Evolutionary conservation across 2,113 vertebrate genomes (phyloP), one percentile per base, ranked within the genome.

Genomic region (Platysteira castanea): DNA sequence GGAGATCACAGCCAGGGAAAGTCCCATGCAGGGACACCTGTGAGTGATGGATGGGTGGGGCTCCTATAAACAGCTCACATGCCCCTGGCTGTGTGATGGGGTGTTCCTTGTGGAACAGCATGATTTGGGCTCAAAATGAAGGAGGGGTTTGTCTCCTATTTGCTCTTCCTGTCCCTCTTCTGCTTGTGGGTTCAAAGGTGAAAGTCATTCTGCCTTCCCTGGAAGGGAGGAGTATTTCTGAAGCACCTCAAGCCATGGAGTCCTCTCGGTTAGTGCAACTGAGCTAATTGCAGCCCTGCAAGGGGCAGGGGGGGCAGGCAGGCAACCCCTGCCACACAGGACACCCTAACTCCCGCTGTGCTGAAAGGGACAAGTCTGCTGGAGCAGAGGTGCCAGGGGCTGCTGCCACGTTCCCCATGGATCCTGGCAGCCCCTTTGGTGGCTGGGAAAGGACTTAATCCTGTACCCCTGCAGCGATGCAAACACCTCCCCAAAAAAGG

Each of bases 71-170:
- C 1, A 42, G 16, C 61, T 59, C 6, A 8, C 35, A 7, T 28
- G 39, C 3, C 21, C 18, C 11, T 35, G 33, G 30, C 33, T 33
- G 11, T 12, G 5, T 11, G 15, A 13, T 31, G 35, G 47, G 26
- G 9, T 35, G 30, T 27, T 78, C 33, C 2, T 5, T 13, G 10
- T 8, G 26, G 24, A 74, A 50, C 5, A 49, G n/a, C 3, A 9
- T 28, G 0, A 27, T 30, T 33, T 90, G 31, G 17, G 28, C 41
- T 90, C 20, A 13, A 30, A 59, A 27, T 1, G 6, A 35, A 69
- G 13, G 28, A 53, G 13, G 6, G 15, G 2, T 3, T 60, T 73
- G 5, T 31, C 11, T 28, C 21, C 12, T 53, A 0, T 7, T 3
- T 49, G 24, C 4, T 67, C 11, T 37, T 82, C 10, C 41, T 35